Evolutionary conservation across 2,888 invertebrate genomes (phyloP).

Genomic region (Trissolcus brochymenae): DNA sequence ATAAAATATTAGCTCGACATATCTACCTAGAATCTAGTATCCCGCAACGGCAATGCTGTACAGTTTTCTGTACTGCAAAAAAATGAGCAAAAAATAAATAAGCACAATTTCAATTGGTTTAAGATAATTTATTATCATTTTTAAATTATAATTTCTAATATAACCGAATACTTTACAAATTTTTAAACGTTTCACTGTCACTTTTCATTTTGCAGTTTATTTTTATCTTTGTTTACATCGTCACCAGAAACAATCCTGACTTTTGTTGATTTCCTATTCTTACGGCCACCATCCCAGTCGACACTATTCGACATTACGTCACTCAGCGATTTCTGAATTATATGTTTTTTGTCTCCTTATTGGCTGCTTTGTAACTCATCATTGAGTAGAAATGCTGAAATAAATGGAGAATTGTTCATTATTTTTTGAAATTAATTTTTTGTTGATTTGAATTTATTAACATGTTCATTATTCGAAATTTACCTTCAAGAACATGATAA

Average conservation of each 20-base stretch:
- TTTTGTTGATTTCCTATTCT: constrained; percentile 9
- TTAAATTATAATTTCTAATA: no score
- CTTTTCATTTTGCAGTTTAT: no score
- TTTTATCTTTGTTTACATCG: no score
- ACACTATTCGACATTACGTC: constrained; percentile 2
- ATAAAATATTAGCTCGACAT: no score
- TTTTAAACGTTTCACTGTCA: no score
- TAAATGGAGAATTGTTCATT: neutral
- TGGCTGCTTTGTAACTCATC: constrained; percentile 10
- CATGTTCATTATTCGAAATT: constrained; percentile 1
- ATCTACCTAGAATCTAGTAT: no score
- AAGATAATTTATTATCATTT: no score
- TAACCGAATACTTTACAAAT: no score
- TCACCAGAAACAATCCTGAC: neutral
- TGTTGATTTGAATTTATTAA: neutral
- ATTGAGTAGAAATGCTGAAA: constrained; percentile 13
- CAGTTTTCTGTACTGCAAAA: no score
- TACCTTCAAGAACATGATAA: constrained; percentile 11
- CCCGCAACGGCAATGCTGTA: no score
- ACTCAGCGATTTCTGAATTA: constrained; percentile 7
- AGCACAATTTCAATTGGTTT: no score
- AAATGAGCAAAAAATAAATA: no score
- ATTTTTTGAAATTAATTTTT: neutral
- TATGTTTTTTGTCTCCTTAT: constrained; percentile 2
- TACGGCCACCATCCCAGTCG: constrained; percentile 12